phyloP scores from a whole-genome alignment of 2,113 vertebrate species.

The Oenanthe melanoleuca region DNA sequence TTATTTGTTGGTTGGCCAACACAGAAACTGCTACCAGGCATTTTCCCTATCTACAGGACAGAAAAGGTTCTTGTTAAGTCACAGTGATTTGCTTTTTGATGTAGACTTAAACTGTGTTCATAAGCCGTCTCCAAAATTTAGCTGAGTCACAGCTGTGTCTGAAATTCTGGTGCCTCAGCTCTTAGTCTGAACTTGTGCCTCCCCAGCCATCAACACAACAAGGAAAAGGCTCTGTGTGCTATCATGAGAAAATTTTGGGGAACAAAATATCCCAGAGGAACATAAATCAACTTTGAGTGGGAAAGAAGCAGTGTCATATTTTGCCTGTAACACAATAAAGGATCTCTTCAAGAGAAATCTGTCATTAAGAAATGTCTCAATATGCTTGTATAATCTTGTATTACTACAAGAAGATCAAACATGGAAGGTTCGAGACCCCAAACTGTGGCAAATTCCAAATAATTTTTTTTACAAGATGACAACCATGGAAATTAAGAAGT shows the following conservation, averaged over 20 bases:
- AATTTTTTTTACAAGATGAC: neutral
- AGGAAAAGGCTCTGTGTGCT: neutral
- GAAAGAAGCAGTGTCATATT: neutral
- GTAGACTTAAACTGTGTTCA: neutral
- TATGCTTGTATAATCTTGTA: neutral
- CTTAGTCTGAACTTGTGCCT: neutral
- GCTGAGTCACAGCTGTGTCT: neutral
- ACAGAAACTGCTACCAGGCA: neutral
- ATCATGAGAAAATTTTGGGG: neutral
- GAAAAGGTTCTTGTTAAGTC: neutral
- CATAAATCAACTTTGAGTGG: neutral
- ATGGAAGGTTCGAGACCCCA: neutral
- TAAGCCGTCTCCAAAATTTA: neutral
- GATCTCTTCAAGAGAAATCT: neutral
- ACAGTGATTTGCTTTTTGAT: neutral
- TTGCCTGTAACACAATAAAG: neutral
- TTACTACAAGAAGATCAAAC: neutral
- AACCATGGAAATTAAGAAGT: neutral
- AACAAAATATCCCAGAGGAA: neutral
- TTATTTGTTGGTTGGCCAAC: neutral
- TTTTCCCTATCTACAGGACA: neutral
- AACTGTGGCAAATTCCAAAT: neutral
- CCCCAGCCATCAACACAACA: neutral
- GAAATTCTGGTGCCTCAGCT: neutral
- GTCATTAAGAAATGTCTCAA: neutral